Base-by-base conservation (phyloP, 2,113 vertebrate species). In the Tamias sibiricus region DNA sequence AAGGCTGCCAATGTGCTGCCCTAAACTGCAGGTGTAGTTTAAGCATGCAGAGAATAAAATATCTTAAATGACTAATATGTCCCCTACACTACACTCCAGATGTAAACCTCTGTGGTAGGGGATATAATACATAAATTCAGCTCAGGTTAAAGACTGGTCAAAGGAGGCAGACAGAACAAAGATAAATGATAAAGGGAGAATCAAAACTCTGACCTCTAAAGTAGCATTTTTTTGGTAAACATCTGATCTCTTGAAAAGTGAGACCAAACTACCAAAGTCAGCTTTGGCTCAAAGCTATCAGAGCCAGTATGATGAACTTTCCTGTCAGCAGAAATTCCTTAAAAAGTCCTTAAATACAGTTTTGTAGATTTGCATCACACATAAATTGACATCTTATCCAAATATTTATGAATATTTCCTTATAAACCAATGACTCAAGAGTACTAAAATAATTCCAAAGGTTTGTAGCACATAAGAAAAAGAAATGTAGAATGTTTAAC, bases 301-400 rank as follows among this genome's bases (percentile, higher is more conserved):
- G 37, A 81, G n/a, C 12, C 54, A 59, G 30, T 2, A 14, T 40
- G 62, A 87, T 32, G 20, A 97, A 40, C 62, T 40, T 97, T 80
- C 87, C 69, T 92, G 20, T 91, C 35, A 66, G 35, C 2, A 91
- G 94, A 93, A 75, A 93, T 97, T n/a, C 32, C 98, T 96, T 26
- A 42, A 87, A 19, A 95, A 57, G 57, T 95, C 47, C 81, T 90
- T 94, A 97, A 98, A 95, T 80, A 91, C 32, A 42, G 54, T 88
- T 91, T 91, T 17, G 87, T 97, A 93, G 76, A 97, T 85, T n/a
- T 95, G 62, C n/a, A 92, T 81, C 77, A 96, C 71, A 69, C 26
- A 96, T 20, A 97, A 83, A 74, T 19, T 57, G 71, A 30, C 28
- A 81, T 82, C 37, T 96, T 87, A 93, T 90, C 95, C 75, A 90